A percentile compares a stretch with the other conserved stretches of the same genome.
These are phyloP conservation scores for Orchesellides sinensis DNA, from an alignment of 2,888 invertebrate species.

Conservation along the genomic window DNA sequence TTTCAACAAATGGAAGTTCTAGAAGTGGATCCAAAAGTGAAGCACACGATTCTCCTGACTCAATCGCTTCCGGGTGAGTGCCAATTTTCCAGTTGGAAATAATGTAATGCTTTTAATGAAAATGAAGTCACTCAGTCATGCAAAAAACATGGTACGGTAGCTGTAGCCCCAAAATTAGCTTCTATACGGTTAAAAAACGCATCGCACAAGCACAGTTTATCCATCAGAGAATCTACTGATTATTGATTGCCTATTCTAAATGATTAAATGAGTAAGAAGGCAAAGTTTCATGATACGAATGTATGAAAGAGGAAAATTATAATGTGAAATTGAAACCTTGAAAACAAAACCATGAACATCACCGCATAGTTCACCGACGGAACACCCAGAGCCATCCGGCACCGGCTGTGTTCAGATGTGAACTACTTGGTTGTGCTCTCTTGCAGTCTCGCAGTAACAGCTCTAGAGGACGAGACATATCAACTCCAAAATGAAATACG, in stretches of 20 bases:
- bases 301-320: too few species aligned
- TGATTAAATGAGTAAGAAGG: too few species aligned
- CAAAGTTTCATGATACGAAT: too few species aligned
- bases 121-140: background rate
- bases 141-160: background rate
- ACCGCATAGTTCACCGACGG: background rate
- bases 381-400: slow-evolving; percentile 46
- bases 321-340: background rate
- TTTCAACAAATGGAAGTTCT: slow-evolving; percentile 25
- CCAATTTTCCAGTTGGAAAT: background rate
- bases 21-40: slow-evolving; percentile 39
- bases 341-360: background rate
- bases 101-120: too few species aligned
- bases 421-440: background rate
- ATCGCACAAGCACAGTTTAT: too few species aligned
- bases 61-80: slow-evolving; percentile 69
- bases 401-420: slow-evolving; percentile 10
- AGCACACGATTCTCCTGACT: slow-evolving; percentile 68
- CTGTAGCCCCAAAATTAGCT: too few species aligned
- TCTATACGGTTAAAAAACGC: too few species aligned
- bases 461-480: slow-evolving; percentile 54
- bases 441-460: slow-evolving; percentile 2
- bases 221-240: too few species aligned
- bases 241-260: too few species aligned
- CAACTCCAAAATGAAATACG: background rate